phyloP scores from a whole-genome alignment of 2,888 invertebrate species.

The Cylindroiulus punctatus region DNA sequence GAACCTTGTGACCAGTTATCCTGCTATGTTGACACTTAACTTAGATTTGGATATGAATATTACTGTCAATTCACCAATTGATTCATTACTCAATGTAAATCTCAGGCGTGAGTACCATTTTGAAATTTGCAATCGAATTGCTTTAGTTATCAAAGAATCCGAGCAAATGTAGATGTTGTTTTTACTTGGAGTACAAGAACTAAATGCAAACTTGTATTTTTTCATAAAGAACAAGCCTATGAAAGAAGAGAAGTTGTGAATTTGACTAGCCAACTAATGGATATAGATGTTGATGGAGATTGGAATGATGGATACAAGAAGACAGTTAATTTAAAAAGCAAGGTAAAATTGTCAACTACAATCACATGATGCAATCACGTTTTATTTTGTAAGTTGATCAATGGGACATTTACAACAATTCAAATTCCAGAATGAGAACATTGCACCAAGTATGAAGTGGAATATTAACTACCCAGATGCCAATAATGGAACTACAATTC shows the following conservation, averaged over 20 bases:
- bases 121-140: background rate
- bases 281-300: conserved; percentile 39
- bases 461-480: conserved; percentile 31
- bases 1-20: background rate
- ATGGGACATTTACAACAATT: background rate
- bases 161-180: no score
- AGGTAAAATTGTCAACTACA: conserved; percentile 4
- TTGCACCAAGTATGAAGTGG: conserved; percentile 31
- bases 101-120: conserved; percentile 54
- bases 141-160: no score
- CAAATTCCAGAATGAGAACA: background rate
- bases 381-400: background rate
- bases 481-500: background rate
- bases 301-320: conserved; percentile 51
- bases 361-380: background rate
- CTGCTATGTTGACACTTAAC: background rate
- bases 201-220: background rate
- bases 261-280: conserved; percentile 44
- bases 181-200: background rate
- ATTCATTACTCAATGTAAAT: conserved; percentile 53
- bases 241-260: conserved; percentile 45
- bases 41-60: conserved; percentile 50
- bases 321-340: conserved; percentile 43
- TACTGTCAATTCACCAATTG: conserved; percentile 52
- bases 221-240: conserved; percentile 37